Evolutionary conservation across 2,113 vertebrate genomes (phyloP).

Genomic region (Notiomystis cincta): DNA sequence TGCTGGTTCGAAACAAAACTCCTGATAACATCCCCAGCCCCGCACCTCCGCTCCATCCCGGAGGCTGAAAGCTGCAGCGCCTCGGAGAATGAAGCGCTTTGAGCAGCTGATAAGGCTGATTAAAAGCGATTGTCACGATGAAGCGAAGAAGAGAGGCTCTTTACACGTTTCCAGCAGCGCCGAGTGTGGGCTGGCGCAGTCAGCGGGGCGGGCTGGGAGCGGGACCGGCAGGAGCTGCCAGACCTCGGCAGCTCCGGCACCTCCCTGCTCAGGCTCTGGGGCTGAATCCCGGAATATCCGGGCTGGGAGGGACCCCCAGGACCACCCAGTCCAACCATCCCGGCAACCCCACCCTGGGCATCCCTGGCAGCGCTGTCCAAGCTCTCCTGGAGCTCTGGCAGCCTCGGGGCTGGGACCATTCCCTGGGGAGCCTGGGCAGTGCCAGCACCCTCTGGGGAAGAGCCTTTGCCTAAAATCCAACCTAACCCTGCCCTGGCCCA

Average conservation of each 20-base stretch:
- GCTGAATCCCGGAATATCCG: neutral
- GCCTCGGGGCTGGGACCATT: neutral
- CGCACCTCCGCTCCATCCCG: neutral
- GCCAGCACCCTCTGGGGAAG: neutral
- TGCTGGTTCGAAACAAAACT: neutral
- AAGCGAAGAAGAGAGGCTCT: neutral
- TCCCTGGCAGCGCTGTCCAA: neutral
- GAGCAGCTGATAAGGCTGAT: conserved; percentile 4
- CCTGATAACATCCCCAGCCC: neutral
- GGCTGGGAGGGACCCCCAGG: neutral
- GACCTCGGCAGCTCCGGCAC: neutral
- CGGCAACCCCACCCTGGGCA: neutral
- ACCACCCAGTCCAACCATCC: neutral
- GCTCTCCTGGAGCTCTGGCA: neutral
- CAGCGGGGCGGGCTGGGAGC: neutral
- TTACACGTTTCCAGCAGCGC: neutral
- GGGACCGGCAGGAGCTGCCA: neutral
- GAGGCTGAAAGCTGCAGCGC: neutral
- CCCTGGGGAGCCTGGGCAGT: neutral
- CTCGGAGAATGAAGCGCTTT: neutral
- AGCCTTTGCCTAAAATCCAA: neutral
- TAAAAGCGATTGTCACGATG: conserved; percentile 19
- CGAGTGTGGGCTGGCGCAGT: neutral
- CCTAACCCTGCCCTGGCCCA: rapidly evolving
- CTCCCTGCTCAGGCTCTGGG: neutral